Evolutionary conservation across 2,797 vertebrate genomes (phyloP).

Genomic region (Arctocebus calabarensis): DNA sequence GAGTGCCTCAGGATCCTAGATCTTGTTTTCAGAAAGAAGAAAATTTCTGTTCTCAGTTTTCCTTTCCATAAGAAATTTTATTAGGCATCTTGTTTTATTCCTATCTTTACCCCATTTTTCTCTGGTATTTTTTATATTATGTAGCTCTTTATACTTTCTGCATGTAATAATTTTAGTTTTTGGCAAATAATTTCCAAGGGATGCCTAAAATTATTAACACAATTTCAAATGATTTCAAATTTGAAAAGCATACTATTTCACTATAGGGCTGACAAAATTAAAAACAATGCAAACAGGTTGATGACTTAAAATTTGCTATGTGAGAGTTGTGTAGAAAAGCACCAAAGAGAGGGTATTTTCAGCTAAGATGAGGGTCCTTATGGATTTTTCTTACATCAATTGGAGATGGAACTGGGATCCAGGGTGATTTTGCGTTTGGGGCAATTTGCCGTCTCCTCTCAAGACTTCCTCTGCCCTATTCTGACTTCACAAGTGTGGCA

Average conservation of each 20-base stretch:
- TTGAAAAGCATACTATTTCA: not conserved
- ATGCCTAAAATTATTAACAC: not conserved
- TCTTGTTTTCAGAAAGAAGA: constrained; percentile 29
- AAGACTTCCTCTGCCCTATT: not conserved
- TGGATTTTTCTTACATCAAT: not conserved
- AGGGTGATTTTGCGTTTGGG: not conserved
- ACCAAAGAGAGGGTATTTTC: not conserved
- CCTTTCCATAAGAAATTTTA: not conserved
- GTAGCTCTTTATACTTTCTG: not conserved
- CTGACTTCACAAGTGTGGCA: not conserved
- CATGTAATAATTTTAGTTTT: not conserved
- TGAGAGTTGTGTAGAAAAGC: not conserved
- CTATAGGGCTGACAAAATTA: not conserved
- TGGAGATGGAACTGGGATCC: not conserved
- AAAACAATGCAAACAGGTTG: not conserved
- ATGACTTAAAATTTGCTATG: not conserved
- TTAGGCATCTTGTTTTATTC: not conserved
- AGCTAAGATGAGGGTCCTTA: not conserved
- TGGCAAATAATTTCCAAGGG: not conserved
- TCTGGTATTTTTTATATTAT: not conserved
- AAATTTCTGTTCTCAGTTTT: not conserved
- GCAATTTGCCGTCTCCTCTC: not conserved
- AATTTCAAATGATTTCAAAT: not conserved
- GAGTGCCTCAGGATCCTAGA: not conserved
- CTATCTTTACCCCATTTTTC: not conserved